A percentile compares a stretch with the other conserved stretches of the same genome.
These are phyloP conservation scores for Dasysyrphus tricinctus DNA, from an alignment of 2,888 invertebrate species.

Conservation along the genomic window DNA sequence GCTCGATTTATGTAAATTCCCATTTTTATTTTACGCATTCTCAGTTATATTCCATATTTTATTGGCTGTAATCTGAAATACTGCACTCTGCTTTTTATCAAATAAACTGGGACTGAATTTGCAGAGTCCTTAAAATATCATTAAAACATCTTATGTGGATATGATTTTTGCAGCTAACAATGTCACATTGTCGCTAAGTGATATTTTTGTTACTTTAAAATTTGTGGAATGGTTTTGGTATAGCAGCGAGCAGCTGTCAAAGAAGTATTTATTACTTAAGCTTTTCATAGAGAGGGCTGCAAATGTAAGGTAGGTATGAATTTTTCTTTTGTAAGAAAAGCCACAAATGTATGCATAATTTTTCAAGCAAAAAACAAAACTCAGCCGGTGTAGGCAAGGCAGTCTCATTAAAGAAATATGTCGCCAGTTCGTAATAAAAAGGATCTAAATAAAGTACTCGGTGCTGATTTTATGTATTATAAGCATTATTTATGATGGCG, in stretches of 20 bases:
- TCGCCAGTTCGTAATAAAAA: constrained; percentile 66
- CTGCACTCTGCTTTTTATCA: constrained; percentile 20
- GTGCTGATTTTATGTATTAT: constrained; percentile 47
- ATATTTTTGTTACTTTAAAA: constrained; percentile 23
- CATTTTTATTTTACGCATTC: constrained; percentile 5
- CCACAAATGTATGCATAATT: constrained; percentile 34
- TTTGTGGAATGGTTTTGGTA: constrained; percentile 19
- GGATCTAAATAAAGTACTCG: constrained; percentile 26
- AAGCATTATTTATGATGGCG: constrained; percentile 63
- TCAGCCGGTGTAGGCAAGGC: constrained; percentile 25
- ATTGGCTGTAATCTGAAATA: constrained; percentile 66
- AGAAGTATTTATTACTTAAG: constrained; percentile 53
- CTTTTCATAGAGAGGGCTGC: constrained; percentile 22
- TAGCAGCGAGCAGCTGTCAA: constrained; percentile 33
- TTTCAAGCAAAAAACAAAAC: neutral
- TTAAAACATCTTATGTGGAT: constrained; percentile 46
- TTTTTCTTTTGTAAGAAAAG: neutral
- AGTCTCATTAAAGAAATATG: constrained; percentile 68
- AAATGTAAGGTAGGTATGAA: neutral
- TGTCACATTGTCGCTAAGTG: constrained; percentile 42
- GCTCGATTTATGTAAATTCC: constrained; percentile 59
- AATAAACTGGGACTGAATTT: constrained; percentile 4
- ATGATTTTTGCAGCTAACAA: constrained; percentile 38
- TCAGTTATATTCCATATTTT: constrained; percentile 58
- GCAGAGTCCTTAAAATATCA: constrained; percentile 62